Conservation (phyloP, 2,797 vertebrate genomes). For the Stomatorhinus walkeri region DNA sequence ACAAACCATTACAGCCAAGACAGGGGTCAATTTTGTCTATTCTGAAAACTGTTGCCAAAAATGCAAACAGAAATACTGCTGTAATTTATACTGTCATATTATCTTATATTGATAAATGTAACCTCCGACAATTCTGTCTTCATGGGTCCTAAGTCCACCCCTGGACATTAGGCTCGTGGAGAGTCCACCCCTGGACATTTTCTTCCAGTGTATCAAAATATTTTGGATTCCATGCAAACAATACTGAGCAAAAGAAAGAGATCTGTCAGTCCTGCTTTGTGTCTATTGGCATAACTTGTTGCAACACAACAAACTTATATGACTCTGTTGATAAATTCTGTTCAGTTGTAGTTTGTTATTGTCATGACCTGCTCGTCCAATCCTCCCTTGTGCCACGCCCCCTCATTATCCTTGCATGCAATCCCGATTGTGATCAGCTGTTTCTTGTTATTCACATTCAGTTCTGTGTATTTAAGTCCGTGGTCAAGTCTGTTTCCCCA, state of each 20-base stretch:
- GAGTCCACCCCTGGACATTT: background rate
- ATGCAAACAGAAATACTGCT: background rate
- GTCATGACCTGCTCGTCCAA: too few species aligned
- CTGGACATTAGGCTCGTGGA: background rate
- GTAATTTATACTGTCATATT: background rate
- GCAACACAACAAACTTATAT: background rate
- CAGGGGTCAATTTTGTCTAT: background rate
- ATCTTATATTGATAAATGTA: too few species aligned
- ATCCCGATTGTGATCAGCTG: too few species aligned
- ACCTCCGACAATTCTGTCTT: too few species aligned
- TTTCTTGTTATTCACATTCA: too few species aligned
- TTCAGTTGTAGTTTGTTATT: too few species aligned
- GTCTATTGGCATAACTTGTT: background rate
- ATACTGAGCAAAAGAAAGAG: background rate
- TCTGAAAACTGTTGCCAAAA: background rate
- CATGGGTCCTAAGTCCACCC: background rate
- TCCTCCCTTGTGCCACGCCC: too few species aligned
- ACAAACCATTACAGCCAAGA: too few species aligned
- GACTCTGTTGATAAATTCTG: background rate
- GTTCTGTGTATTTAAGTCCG: too few species aligned
- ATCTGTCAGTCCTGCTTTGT: background rate
- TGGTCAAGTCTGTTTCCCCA: too few species aligned
- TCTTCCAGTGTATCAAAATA: background rate
- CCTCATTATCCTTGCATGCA: too few species aligned
- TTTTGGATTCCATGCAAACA: background rate